Evolutionary conservation across 2,113 vertebrate species (phyloP), one percentile per base, ranked within the genome.

Genomic region (Chroicocephalus ridibundus): DNA sequence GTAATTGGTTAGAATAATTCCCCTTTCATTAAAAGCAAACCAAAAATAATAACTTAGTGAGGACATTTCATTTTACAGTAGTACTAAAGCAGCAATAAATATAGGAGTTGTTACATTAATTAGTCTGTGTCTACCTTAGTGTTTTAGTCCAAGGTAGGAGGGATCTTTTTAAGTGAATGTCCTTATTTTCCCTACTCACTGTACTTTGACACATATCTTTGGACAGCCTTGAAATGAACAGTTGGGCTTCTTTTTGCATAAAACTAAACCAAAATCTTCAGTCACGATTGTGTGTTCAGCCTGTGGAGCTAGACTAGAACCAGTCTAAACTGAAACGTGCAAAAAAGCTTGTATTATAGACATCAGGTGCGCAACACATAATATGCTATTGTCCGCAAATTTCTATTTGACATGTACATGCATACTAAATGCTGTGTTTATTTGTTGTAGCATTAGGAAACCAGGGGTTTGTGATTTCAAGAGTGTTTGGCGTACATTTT

Each of bases 291-390:
- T 71, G 6, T 57, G 29, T 64, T 82, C 32, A 15, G 15, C 20
- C 18, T 54, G 14, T 62, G 64, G 64, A 90, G 14, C 7, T 70
- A 57, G 44, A 47, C 32, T 54, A 54, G 13, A 31, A 82, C n/a
- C 20, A 90, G 3, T 47, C 6, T 64, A 64, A 82, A 60, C 9
- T 60, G 49, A 88, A 88, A 62, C 11, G 14, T 3, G 0, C 4
- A n/a, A 60, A 86, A 72, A 80, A 29, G 2, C 3, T 0, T 49
- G 3, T 13, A 22, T 15, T 18, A 26, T 11, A 65, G 24, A 29
- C 1, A 4, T 47, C 10, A 51, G 7, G 12, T 76, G 34, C 2
- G 5, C 29, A 80, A 5, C 7, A n/a, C 15, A 25, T 57, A 21
- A 8, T 47, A 5, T 29, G 84, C 65, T 57, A 19, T 15, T 51